Evolutionary conservation across 2,888 invertebrate genomes (phyloP), one percentile per base, ranked within the genome.

Genomic region (Tetropium fuscum): DNA sequence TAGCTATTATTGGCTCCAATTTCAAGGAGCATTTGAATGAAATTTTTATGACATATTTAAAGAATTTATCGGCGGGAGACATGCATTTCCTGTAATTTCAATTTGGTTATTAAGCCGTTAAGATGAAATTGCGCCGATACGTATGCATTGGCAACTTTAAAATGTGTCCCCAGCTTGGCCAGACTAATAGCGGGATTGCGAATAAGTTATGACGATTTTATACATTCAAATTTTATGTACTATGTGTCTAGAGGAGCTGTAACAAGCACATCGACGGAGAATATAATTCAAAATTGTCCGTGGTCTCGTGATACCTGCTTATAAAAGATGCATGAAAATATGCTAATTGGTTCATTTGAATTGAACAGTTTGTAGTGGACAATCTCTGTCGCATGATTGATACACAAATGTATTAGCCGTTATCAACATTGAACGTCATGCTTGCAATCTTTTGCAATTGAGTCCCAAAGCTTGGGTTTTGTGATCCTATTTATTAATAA

Each of bases 51-150:
- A 36, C 48, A 38, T 25, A 18, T 22, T 34, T 36, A 36, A 48
- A 48, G 43, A 49, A 48, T 44, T 19, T 43, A 59, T 49, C 43
- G 27, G 49, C 44, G 15, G 30, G 27, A 36, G 43, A 54, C 59
- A 54, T 59, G 59, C 54, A 59, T 54, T 53, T 55, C 59, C 59
- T 43, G 54, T 34, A 47, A 49, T 48, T 30, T 48, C 11, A 53
- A 59, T 54, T 55, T 44, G 44, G 44, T 53, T 34, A 36, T 44
- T 34, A 27, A 44, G 38, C 38, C 32, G 53, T 51, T 51, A 58
- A 57, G 43, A 57, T 57, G 13, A 25, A 11, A 32, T 10, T 7
- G 6, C 20, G 7, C 8, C 6, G 48, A 34, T 48, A 34, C 8
- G 34, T 34, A 13, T n/a, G n/a, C 34, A 6, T 30, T 32, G 0